These are phyloP conservation scores for Clunio marinus DNA, from an alignment of 2,888 invertebrate genomes.

Conservation along the genomic window DNA sequence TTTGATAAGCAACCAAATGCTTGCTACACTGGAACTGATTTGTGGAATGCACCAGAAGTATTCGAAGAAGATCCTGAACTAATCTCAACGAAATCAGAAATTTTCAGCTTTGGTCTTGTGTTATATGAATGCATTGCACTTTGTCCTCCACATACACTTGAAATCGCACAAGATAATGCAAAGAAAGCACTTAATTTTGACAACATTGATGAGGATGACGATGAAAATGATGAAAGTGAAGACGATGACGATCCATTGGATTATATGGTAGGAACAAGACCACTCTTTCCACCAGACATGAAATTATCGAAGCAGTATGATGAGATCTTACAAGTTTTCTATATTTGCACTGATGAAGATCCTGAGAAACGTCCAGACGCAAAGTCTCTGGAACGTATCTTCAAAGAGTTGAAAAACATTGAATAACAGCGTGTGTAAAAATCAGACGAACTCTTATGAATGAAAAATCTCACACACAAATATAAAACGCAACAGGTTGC, in stretches of 20 bases:
- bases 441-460: not conserved
- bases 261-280: constrained; percentile 61
- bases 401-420: constrained; percentile 12
- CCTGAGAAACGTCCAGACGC: constrained; percentile 61
- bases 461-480: not conserved
- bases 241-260: constrained; percentile 2
- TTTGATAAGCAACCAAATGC: constrained; percentile 54
- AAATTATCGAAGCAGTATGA: constrained; percentile 58
- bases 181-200: constrained; percentile 43
- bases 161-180: constrained; percentile 33
- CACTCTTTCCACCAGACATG: constrained; percentile 62
- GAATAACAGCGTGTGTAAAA: too few relatives aligned
- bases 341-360: constrained; percentile 63
- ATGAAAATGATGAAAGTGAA: constrained; percentile 16
- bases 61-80: constrained; percentile 55
- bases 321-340: constrained; percentile 64
- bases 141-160: constrained; percentile 61
- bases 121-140: constrained; percentile 79
- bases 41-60: constrained; percentile 79
- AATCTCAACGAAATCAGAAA: constrained; percentile 68
- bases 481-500: constrained; percentile 29
- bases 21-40: constrained; percentile 64
- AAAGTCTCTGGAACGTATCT: constrained; percentile 48
- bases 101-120: constrained; percentile 74
- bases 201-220: constrained; percentile 44